phyloP scores from a whole-genome alignment of 2,888 invertebrate species.

The Patella caerulea region DNA sequence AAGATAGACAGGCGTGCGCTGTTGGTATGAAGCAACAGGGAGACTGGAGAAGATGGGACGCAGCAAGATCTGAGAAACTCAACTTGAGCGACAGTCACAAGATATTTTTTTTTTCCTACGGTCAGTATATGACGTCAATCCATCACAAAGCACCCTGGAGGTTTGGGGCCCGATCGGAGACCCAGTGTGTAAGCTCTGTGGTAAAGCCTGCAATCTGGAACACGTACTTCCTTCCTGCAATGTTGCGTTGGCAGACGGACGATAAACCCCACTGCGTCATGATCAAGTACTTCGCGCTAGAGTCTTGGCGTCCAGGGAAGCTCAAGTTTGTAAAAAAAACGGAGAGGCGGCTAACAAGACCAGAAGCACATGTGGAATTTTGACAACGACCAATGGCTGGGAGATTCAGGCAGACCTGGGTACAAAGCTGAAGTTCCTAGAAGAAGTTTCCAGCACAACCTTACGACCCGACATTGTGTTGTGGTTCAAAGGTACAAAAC shows the following conservation, averaged over 20 bases:
- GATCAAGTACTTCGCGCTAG: neutral
- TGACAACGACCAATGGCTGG: slow-evolving; percentile 15
- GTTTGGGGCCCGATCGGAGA: neutral
- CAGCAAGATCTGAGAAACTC: neutral
- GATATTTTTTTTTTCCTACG: neutral
- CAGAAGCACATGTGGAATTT: neutral
- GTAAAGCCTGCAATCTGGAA: neutral
- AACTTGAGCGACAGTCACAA: neutral
- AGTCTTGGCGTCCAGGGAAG: neutral
- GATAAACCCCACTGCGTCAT: neutral
- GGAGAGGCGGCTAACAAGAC: too few relatives aligned
- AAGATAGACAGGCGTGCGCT: neutral
- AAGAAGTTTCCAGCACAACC: slow-evolving; percentile 12
- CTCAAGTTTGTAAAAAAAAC: too few relatives aligned
- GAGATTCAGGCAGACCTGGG: slow-evolving; percentile 12
- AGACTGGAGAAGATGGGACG: neutral
- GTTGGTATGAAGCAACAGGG: neutral
- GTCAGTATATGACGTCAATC: too few relatives aligned
- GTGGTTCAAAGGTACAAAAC: neutral
- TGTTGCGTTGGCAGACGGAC: neutral
- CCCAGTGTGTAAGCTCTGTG: neutral
- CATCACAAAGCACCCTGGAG: neutral
- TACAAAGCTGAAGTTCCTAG: neutral
- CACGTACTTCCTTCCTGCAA: neutral
- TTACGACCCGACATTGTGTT: neutral